Evolutionary conservation across 2,113 vertebrate species (phyloP).

Genomic region (Procavia capensis): DNA sequence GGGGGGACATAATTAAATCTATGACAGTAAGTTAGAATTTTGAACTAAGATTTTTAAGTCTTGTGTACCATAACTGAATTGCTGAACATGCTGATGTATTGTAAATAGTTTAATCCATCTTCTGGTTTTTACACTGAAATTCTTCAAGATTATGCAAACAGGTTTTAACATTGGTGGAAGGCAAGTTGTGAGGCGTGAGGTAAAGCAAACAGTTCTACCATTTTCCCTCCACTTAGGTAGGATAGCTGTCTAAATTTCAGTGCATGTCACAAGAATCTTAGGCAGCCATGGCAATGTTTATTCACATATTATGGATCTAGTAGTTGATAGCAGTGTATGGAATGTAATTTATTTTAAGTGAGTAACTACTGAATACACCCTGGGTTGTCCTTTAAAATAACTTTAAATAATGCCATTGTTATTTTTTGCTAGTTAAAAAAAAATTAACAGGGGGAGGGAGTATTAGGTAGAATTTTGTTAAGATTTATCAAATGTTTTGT

Average conservation of each 20-base stretch:
- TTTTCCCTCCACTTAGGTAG: neutral
- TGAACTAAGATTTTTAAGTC: neutral
- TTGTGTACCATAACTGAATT: neutral
- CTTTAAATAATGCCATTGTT: neutral
- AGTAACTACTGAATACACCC: neutral
- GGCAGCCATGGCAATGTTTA: neutral
- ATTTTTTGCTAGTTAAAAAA: neutral
- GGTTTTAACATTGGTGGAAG: neutral
- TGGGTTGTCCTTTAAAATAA: constrained; percentile 1
- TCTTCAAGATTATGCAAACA: neutral
- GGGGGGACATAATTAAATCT: no score
- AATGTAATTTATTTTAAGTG: constrained; percentile 2
- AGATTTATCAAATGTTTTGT: neutral
- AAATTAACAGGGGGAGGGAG: neutral
- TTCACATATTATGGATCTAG: neutral
- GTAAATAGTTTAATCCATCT: neutral
- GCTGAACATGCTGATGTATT: neutral
- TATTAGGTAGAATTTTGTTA: neutral
- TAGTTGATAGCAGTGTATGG: neutral
- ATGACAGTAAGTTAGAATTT: neutral
- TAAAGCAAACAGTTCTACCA: neutral
- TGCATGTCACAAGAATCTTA: neutral
- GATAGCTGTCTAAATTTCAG: neutral
- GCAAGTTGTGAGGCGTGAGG: neutral
- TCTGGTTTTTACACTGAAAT: neutral